Conservation (phyloP, 92 coral and sea anemone species). For the Parazoanthus atlanticus region DNA sequence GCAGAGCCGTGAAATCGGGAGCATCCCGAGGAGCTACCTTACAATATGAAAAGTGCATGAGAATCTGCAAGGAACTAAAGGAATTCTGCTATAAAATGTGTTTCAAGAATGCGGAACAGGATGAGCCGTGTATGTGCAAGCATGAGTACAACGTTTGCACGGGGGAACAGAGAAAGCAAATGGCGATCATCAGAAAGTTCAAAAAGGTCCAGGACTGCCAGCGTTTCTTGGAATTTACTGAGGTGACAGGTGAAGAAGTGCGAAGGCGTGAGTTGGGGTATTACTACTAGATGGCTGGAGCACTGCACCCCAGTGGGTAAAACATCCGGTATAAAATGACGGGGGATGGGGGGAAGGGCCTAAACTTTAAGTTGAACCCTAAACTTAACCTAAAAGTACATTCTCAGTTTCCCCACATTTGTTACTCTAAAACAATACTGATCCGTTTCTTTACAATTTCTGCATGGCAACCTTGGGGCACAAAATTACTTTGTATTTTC, state of each 20-base stretch:
- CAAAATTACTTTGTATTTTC: no score
- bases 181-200: neutral
- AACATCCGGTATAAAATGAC: no score
- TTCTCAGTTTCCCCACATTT: no score
- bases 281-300: neutral
- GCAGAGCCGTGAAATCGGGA: neutral
- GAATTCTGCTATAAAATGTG: neutral
- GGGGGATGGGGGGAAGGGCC: no score
- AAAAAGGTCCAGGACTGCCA: neutral
- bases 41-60: neutral
- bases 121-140: neutral
- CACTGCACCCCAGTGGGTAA: neutral
- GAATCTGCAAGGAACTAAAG: neutral
- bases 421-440: no score
- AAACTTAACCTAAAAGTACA: no score
- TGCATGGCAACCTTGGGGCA: no score
- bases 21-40: slow-evolving; percentile 1
- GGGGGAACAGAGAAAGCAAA: neutral
- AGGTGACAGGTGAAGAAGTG: neutral
- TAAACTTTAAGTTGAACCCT: no score
- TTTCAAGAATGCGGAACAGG: neutral
- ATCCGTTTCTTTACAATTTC: no score
- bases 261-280: slow-evolving; percentile 7
- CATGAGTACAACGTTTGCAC: neutral
- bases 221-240: neutral